Percentiles rank a stretch among this genome's conserved stretches.
phyloP scores from a whole-genome alignment of 2,113 vertebrate genomes.

The Rhabdomys dilectus region DNA sequence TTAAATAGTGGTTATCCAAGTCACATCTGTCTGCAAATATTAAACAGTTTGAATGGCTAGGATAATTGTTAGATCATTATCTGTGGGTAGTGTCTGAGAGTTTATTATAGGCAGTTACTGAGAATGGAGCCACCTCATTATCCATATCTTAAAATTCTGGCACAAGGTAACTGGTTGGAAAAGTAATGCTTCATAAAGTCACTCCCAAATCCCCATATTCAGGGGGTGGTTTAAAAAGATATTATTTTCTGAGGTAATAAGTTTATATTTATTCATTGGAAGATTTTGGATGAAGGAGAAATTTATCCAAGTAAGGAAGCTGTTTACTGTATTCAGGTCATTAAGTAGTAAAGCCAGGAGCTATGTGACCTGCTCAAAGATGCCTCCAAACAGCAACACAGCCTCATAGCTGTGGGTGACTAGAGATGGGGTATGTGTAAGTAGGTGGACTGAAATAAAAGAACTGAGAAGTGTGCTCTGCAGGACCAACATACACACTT shows the following conservation, averaged over 20 bases:
- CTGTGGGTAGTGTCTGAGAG: conserved; percentile 58
- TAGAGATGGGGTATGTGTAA: not conserved
- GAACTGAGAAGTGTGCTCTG: not conserved
- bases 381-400: not conserved
- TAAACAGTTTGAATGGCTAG: conserved; percentile 67
- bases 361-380: not conserved
- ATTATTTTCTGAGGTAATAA: conserved; percentile 72
- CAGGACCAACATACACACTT: not conserved
- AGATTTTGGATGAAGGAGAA: conserved; percentile 42
- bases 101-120: conserved; percentile 77
- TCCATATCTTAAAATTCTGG: conserved; percentile 77
- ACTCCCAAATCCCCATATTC: conserved; percentile 66
- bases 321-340: not conserved
- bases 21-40: conserved; percentile 60
- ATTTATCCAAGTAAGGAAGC: conserved; percentile 49
- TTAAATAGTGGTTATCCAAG: conserved; percentile 51
- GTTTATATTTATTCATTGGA: conserved; percentile 44
- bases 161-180: conserved; percentile 68
- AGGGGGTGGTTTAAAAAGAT: conserved; percentile 65
- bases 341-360: conserved; percentile 25
- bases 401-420: not conserved
- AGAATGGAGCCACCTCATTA: conserved; percentile 74
- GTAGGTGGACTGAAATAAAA: not conserved
- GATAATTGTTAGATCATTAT: conserved; percentile 72
- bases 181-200: conserved; percentile 80